phyloP scores from a whole-genome alignment of 2,113 vertebrate genomes.

The Carassius auratus region DNA sequence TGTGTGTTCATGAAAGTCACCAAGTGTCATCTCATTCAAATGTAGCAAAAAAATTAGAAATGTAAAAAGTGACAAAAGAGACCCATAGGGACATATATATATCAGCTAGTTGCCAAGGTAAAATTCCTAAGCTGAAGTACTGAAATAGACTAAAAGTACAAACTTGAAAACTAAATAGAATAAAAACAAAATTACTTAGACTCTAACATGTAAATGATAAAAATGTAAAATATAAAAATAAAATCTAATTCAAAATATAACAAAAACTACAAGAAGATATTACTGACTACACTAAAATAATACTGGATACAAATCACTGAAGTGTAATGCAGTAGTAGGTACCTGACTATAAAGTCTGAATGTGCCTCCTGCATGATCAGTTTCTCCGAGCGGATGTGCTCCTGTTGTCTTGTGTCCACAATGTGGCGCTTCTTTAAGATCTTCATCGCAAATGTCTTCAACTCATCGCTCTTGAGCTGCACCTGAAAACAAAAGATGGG shows the following conservation, averaged over 20 bases:
- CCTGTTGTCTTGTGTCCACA: constrained; percentile 93
- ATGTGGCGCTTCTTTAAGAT: constrained; percentile 97
- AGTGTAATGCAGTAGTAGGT: constrained; percentile 39
- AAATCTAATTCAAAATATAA: not conserved
- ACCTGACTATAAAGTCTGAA: constrained; percentile 96
- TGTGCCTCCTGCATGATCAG: constrained; percentile 96
- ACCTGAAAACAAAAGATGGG: constrained; percentile 75
- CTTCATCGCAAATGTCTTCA: constrained; percentile 96
- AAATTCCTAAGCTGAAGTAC: not conserved
- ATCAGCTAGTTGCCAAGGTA: too few species aligned
- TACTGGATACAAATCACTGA: not conserved
- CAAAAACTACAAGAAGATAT: not conserved
- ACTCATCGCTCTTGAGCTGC: constrained; percentile 91
- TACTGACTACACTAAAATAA: not conserved
- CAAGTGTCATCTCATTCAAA: too few species aligned
- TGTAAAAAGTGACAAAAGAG: not conserved
- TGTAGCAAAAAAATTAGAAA: too few species aligned
- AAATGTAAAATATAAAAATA: not conserved
- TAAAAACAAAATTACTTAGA: not conserved
- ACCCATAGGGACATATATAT: not conserved
- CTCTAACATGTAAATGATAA: not conserved
- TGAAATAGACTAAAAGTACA: not conserved
- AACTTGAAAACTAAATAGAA: not conserved
- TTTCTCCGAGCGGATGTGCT: constrained; percentile 96
- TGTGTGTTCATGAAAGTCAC: not conserved